Evolutionary conservation across 2,113 vertebrate species (phyloP).

Genomic region (Eulacestoma nigropectus): DNA sequence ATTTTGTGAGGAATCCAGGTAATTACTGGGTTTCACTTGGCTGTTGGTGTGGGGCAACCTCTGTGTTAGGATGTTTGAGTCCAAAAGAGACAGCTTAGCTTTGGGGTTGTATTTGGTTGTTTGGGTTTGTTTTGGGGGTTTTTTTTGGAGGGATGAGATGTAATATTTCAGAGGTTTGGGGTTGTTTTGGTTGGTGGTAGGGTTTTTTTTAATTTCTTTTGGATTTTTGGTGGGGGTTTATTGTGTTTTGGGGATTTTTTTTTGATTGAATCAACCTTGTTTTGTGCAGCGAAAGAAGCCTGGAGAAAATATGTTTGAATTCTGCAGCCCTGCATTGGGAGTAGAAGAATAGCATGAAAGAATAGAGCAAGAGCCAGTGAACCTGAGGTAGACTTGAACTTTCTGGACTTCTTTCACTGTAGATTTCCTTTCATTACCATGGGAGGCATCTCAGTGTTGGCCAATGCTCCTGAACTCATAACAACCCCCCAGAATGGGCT

Average conservation of each 20-base stretch:
- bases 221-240: not conserved
- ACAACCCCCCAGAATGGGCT: not conserved
- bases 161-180: not conserved
- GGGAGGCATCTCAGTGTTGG: not conserved
- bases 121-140: accelerated
- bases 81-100: not conserved
- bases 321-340: not conserved
- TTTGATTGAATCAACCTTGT: not conserved
- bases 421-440: constrained; percentile 5
- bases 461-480: not conserved
- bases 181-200: not conserved
- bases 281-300: not conserved
- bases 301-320: not conserved
- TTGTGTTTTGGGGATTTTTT: not conserved
- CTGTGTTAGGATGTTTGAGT: not conserved
- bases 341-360: not conserved
- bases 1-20: not conserved
- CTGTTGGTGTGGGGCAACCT: not conserved
- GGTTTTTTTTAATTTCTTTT: not conserved
- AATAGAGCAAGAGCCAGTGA: not conserved
- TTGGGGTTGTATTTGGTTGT: not conserved
- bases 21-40: not conserved
- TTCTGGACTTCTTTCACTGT: constrained; percentile 26
- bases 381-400: constrained; percentile 42
- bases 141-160: accelerated